These are phyloP conservation scores for Rhagium mordax DNA, from an alignment of 2,888 invertebrate genomes.

Conservation along the genomic window DNA sequence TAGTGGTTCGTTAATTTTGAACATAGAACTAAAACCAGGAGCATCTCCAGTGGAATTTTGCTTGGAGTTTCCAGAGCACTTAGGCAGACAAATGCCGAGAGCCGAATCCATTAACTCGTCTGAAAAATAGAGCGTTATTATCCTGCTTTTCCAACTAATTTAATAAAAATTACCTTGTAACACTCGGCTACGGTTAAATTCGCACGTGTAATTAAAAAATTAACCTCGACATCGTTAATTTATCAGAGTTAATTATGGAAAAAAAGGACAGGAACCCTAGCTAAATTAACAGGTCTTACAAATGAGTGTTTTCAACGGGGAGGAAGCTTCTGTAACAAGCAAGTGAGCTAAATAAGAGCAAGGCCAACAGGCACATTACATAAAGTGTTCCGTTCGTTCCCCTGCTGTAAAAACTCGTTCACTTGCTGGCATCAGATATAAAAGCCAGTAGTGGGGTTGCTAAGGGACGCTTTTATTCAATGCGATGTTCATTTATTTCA, in stretches of 20 bases:
- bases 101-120: no score
- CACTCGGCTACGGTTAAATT: background rate
- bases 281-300: slow-evolving; percentile 28
- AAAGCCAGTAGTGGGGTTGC: slow-evolving; percentile 57
- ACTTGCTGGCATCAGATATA: slow-evolving; percentile 58
- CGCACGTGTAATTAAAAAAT: slow-evolving; percentile 21
- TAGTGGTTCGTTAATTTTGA: no score
- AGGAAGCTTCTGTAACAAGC: slow-evolving; percentile 18
- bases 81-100: no score
- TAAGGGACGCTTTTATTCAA: slow-evolving; percentile 63
- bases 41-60: no score
- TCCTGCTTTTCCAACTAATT: slow-evolving; percentile 3
- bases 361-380: slow-evolving; percentile 35
- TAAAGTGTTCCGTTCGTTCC: slow-evolving; percentile 31
- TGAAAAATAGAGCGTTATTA: no score
- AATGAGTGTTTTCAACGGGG: slow-evolving; percentile 16
- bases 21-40: no score
- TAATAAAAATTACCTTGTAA: slow-evolving; percentile 19
- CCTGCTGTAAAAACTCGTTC: slow-evolving; percentile 48
- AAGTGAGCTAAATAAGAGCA: slow-evolving; percentile 29
- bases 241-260: slow-evolving; percentile 28
- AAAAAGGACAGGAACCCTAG: slow-evolving; percentile 15
- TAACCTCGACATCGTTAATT: slow-evolving; percentile 31
- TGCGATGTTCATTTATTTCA: slow-evolving; percentile 63
- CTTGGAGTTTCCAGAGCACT: no score